Evolutionary conservation across 2,888 invertebrate species (phyloP).

Genomic region (Tubiluchus corallicola): DNA sequence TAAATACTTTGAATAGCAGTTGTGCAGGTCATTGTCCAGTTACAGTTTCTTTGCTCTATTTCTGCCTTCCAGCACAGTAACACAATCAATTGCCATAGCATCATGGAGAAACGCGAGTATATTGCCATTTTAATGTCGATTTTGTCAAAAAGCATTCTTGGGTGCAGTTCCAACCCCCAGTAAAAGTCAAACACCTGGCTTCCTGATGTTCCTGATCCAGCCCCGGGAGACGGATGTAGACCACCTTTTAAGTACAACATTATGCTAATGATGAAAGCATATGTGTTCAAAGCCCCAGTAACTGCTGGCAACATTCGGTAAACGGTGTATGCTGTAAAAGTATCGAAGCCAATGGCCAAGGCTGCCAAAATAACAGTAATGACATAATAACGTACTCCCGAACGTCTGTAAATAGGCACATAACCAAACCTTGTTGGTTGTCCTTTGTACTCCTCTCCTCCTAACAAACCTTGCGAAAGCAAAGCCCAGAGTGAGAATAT

Average conservation of each 20-base stretch:
- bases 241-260: conserved; percentile 17
- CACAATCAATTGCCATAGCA: conserved; percentile 32
- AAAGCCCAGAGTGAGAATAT: no score
- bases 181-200: conserved; percentile 36
- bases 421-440: conserved; percentile 34
- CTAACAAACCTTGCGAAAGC: no score
- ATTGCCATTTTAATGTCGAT: conserved; percentile 28
- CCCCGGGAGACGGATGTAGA: conserved; percentile 23
- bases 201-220: conserved; percentile 27
- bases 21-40: conserved; percentile 23
- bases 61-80: no score
- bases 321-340: no score
- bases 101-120: conserved; percentile 32
- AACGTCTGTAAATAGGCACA: conserved; percentile 32
- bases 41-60: no score
- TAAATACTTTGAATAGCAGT: conserved; percentile 33
- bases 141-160: conserved; percentile 30
- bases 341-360: no score
- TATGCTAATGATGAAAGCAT: conserved; percentile 11
- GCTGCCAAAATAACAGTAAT: no score
- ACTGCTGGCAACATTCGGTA: no score
- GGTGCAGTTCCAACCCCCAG: conserved; percentile 39
- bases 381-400: no score
- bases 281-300: no score
- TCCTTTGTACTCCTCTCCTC: conserved; percentile 30